These are phyloP conservation scores for Rhipidura dahli DNA, from an alignment of 2,113 vertebrate species.

Conservation along the genomic window DNA sequence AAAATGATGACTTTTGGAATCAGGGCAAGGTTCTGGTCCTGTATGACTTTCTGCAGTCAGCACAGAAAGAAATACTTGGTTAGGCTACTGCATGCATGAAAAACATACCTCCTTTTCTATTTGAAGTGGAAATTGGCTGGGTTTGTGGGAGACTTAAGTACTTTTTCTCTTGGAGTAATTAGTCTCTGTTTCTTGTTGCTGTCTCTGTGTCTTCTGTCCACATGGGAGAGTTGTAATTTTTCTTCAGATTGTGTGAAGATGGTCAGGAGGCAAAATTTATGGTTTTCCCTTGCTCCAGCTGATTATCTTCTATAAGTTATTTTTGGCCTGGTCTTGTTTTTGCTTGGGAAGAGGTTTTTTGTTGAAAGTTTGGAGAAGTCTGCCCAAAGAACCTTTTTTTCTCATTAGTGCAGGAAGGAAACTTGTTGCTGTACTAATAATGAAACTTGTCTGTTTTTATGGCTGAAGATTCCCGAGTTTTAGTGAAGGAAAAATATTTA, in stretches of 20 bases:
- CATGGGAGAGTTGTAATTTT: background rate
- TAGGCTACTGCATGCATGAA: background rate
- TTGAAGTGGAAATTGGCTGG: background rate
- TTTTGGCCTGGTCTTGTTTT: constrained; percentile 9
- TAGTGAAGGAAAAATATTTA: constrained; percentile 10
- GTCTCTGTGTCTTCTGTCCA: background rate
- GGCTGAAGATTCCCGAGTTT: background rate
- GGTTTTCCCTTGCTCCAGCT: background rate
- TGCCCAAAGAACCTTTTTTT: background rate
- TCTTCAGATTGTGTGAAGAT: background rate
- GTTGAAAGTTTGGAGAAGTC: background rate
- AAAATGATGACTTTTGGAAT: background rate
- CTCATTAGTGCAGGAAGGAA: background rate
- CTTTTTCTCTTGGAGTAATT: background rate
- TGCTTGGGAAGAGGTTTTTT: background rate
- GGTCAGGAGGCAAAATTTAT: background rate
- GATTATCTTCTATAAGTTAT: background rate
- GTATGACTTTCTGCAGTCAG: background rate
- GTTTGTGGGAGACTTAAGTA: background rate
- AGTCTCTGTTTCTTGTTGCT: background rate
- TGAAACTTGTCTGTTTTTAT: background rate
- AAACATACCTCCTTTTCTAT: background rate
- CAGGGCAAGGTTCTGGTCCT: background rate
- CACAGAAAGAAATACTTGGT: background rate
- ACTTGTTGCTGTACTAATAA: background rate